These are phyloP conservation scores for Leptinotarsa peninsularis DNA, from an alignment of 2,888 invertebrate genomes.

Conservation along the genomic window DNA sequence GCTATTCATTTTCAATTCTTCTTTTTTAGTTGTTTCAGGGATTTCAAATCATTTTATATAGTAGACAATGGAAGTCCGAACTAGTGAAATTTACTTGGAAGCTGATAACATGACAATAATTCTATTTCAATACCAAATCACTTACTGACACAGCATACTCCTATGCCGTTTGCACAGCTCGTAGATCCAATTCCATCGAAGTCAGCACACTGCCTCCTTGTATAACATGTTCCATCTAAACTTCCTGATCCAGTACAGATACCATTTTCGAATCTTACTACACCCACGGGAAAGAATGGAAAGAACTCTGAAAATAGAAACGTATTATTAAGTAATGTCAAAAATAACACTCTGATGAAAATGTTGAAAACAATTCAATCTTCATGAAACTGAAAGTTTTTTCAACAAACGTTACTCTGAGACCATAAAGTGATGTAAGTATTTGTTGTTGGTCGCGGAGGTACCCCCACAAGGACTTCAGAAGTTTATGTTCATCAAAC, in stretches of 20 bases:
- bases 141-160: constrained; percentile 87
- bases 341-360: too few relatives aligned
- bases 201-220: constrained; percentile 78
- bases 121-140: constrained; percentile 39
- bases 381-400: background rate
- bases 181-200: constrained; percentile 80
- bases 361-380: background rate
- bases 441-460: too few relatives aligned
- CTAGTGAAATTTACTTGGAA: too few relatives aligned
- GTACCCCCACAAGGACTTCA: too few relatives aligned
- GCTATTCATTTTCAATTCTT: too few relatives aligned
- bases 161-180: constrained; percentile 78
- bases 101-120: too few relatives aligned
- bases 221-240: constrained; percentile 81
- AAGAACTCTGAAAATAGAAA: constrained; percentile 20
- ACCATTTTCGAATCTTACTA: constrained; percentile 81
- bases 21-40: too few relatives aligned
- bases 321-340: background rate
- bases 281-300: constrained; percentile 61
- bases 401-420: too few relatives aligned
- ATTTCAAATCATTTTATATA: too few relatives aligned
- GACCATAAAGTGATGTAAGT: too few relatives aligned
- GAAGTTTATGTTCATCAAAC: too few relatives aligned
- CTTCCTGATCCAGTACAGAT: constrained; percentile 75
- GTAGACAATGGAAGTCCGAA: too few relatives aligned